Base-by-base conservation (phyloP, 2,797 vertebrate genomes). In the Melanogrammus aeglefinus region DNA sequence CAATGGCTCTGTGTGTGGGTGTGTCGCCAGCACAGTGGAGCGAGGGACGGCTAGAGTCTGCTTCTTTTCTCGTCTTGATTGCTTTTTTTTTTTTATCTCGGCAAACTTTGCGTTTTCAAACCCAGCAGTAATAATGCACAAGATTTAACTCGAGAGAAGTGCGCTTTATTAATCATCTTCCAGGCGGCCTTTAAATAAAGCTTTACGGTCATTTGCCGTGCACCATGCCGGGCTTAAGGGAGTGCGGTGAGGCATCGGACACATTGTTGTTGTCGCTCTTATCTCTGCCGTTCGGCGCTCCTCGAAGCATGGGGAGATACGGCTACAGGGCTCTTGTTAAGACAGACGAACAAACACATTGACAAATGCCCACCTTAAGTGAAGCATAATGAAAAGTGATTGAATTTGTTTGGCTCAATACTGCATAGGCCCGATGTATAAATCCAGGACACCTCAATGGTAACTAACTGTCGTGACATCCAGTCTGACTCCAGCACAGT, bases 1-100 rank as follows among this genome's bases (percentile, higher is more conserved):
- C 89, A 88, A 91, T 86, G 85, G 88, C 90, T 90, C 81, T 51
- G 86, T 88, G 86, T 85, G 86, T 85, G 81, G 81, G 88, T 78
- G 86, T 79, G 74, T 81, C 77, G 73, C 80, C 77, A 85, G 84
- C 89, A 89, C 84, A 82, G 80, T 81, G 76, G 85, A 78, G 86
- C 71, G 51, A 73, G 63, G 75, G 81, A 84, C 81, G 86, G 86
- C 89, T 57, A 41, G 73, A 77, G 83, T 82, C 82, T 69, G 76
- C 8, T 73, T 73, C 75, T 82, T 82, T 66, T 16, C n/a, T 39
- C 9, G 38, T 39, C 9, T 39, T 39, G 38, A 39, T 44, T 44
- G 12, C 1, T 44, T 44, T 14, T 51, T 51, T 51, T 51, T 51
- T 51, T 6, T 51, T 51, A 51, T 21, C 86, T 79, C 66, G 75